Percentiles rank a stretch among this genome's conserved stretches.
phyloP scores from a whole-genome alignment of 1,140 invertebrate genomes.

The Oppia nitens region DNA sequence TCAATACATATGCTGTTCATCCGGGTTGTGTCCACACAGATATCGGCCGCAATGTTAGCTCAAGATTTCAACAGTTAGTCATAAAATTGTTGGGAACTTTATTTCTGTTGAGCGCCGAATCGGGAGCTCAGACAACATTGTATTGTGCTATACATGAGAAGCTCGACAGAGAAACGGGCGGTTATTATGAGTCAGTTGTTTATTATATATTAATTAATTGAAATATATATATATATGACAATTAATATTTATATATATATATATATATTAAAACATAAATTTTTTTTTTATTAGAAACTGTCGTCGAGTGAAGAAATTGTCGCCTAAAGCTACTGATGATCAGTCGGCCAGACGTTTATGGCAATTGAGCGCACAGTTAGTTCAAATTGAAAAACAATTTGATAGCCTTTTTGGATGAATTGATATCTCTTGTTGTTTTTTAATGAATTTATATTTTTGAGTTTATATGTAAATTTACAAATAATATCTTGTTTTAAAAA shows the following conservation, averaged over 20 bases:
- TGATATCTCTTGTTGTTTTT: no score
- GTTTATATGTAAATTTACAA: no score
- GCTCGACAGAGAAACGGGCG: not conserved
- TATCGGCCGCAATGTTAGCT: no score
- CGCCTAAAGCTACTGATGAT: constrained; percentile 31
- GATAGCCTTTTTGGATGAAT: no score
- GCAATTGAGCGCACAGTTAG: no score
- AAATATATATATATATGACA: not conserved
- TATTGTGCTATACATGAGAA: constrained; percentile 42
- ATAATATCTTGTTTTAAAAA: no score
- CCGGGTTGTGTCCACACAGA: constrained; percentile 67
- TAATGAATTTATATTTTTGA: no score
- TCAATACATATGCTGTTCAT: constrained; percentile 67
- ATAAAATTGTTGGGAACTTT: constrained; percentile 57
- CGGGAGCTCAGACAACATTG: constrained; percentile 54
- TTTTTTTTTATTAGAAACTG: constrained; percentile 10
- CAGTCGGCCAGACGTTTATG: constrained; percentile 43
- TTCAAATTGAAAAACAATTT: no score
- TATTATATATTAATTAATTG: not conserved
- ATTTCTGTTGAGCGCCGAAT: constrained; percentile 48
- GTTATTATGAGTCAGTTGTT: no score
- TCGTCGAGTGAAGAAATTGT: not conserved
- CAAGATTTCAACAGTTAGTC: no score
- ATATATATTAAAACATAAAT: no score
- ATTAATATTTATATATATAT: no score